phyloP scores from a whole-genome alignment of 2,888 invertebrate species.

The Cryptocheilus praepositus region DNA sequence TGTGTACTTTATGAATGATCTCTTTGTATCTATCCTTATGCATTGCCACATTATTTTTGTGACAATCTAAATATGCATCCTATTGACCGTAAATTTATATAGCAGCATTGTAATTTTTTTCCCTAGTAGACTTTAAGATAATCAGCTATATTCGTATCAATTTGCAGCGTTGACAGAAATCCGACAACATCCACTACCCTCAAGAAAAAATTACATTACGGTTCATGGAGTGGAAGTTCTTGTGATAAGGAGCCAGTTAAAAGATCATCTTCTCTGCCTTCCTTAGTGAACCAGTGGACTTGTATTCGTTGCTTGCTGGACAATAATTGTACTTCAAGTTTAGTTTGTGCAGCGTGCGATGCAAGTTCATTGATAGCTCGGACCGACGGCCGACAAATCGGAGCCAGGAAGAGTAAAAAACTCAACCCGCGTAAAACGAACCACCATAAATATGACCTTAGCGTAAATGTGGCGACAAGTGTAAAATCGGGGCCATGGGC shows the following conservation, averaged over 20 bases:
- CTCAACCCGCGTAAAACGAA: constrained; percentile 62
- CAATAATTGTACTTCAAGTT: constrained; percentile 80
- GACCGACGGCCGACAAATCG: constrained; percentile 67
- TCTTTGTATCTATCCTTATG: too few relatives aligned
- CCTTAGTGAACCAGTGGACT: constrained; percentile 77
- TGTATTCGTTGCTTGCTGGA: constrained; percentile 85
- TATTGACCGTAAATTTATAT: background rate
- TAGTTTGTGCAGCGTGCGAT: constrained; percentile 85
- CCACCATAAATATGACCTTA: constrained; percentile 54
- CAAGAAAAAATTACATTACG: constrained; percentile 58
- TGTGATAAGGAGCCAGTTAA: constrained; percentile 50
- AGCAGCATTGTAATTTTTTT: background rate
- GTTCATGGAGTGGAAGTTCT: constrained; percentile 63
- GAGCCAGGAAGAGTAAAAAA: constrained; percentile 68
- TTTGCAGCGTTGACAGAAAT: constrained; percentile 41
- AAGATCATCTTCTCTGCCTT: constrained; percentile 68
- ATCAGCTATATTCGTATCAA: constrained; percentile 14
- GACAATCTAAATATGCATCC: background rate
- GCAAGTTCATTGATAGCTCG: constrained; percentile 74
- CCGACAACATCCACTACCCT: constrained; percentile 37
- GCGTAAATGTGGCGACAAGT: constrained; percentile 57
- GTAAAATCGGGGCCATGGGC: constrained; percentile 59
- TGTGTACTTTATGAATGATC: too few relatives aligned
- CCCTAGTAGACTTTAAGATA: background rate
- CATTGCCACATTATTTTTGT: background rate